Evolutionary conservation across 2,888 invertebrate genomes (phyloP).

Genomic region (Tetranychus truncatus): DNA sequence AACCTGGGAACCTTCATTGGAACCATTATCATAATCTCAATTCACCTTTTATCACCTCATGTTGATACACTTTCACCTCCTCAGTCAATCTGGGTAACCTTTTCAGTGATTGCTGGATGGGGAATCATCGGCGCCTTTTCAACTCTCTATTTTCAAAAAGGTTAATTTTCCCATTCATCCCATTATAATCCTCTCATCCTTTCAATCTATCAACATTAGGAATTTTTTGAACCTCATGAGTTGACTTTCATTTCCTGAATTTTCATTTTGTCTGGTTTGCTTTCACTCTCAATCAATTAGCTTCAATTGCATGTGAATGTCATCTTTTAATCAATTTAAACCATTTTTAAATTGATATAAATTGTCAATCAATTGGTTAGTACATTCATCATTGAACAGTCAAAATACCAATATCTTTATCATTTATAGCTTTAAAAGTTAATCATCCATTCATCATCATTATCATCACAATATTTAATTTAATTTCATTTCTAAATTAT

Average conservation of each 20-base stretch:
- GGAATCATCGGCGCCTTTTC: conserved; percentile 51
- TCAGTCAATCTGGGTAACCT: conserved; percentile 49
- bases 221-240: not conserved
- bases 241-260: not conserved
- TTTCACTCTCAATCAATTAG: not conserved
- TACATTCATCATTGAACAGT: too few relatives aligned
- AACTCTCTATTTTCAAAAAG: conserved; percentile 55
- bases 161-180: conserved; percentile 27
- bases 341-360: not conserved
- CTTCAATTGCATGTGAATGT: not conserved
- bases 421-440: not conserved
- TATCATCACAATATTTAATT: not conserved
- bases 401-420: too few relatives aligned
- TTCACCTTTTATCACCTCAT: conserved; percentile 24
- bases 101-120: conserved; percentile 46
- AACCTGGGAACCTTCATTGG: conserved; percentile 46
- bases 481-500: not conserved
- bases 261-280: not conserved
- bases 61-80: conserved; percentile 32
- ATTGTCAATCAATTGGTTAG: not conserved
- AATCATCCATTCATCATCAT: not conserved
- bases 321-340: conserved; percentile 2
- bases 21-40: conserved; percentile 30
- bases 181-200: not conserved
- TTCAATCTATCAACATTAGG: not conserved